These are phyloP conservation scores for Pangasius sanitwongsei DNA, from an alignment of 2,797 vertebrate species.

Conservation along the genomic window DNA sequence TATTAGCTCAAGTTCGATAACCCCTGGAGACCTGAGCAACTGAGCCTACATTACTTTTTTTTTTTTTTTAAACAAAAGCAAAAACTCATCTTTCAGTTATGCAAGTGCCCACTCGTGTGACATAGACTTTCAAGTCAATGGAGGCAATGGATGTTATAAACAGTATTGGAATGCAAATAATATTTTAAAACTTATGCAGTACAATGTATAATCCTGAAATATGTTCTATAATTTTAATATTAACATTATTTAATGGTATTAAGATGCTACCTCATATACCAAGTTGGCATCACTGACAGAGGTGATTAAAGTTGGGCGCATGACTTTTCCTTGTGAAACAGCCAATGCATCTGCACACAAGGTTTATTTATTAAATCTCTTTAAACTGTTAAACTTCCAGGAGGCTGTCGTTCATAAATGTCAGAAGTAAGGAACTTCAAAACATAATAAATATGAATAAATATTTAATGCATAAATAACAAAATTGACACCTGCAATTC, in stretches of 20 bases:
- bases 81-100: background rate
- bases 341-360: conserved; percentile 64
- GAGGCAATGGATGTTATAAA: background rate
- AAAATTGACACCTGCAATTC: background rate
- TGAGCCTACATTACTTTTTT: background rate
- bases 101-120: background rate
- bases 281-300: conserved; percentile 66
- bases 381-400: background rate
- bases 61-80: background rate
- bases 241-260: background rate
- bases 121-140: background rate
- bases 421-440: background rate
- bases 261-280: conserved; percentile 74
- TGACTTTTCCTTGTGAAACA: conserved; percentile 49
- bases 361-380: background rate
- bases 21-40: background rate
- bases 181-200: background rate
- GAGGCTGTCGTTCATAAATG: background rate
- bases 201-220: background rate
- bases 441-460: background rate
- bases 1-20: background rate
- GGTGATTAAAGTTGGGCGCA: conserved; percentile 40
- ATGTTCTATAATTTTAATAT: background rate
- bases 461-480: background rate
- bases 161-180: background rate